Percentiles rank a stretch among this genome's conserved stretches.
Evolutionary conservation across 2,888 invertebrate species (phyloP).

Genomic region (Alviniconcha strummeri): DNA sequence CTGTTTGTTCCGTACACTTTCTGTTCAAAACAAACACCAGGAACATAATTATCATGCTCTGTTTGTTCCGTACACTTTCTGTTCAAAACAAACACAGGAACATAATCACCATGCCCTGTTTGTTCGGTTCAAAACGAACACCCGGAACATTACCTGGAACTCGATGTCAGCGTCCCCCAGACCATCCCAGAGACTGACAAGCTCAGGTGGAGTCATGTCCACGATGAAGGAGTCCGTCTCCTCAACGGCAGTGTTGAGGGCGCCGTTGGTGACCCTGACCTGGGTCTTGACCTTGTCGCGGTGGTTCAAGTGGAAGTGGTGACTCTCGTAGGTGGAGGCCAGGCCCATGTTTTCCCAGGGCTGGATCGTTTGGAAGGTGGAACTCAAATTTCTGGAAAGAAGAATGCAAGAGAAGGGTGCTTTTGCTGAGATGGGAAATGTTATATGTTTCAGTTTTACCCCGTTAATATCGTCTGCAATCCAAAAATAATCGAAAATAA

Average conservation of each 20-base stretch:
- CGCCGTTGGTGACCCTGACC: conserved; percentile 55
- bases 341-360: conserved; percentile 47
- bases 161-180: conserved; percentile 41
- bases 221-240: conserved; percentile 51
- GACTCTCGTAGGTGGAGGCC: conserved; percentile 47
- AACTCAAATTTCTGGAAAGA: background rate
- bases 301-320: conserved; percentile 58
- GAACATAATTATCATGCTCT: too few species aligned
- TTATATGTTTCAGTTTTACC: too few species aligned
- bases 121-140: too few species aligned
- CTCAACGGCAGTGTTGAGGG: conserved; percentile 45
- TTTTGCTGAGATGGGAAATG: too few species aligned
- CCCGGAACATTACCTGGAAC: conserved; percentile 46
- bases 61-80: too few species aligned
- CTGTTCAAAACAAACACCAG: too few species aligned
- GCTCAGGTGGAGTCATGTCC: conserved; percentile 56
- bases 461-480: too few species aligned
- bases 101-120: too few species aligned
- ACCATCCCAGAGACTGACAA: conserved; percentile 53
- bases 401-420: background rate
- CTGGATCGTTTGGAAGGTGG: conserved; percentile 27
- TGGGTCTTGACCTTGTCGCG: conserved; percentile 49
- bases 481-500: too few species aligned
- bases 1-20: too few species aligned
- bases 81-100: too few species aligned